These are phyloP conservation scores for Pissodes strobi DNA, from an alignment of 1,140 invertebrate species.

Conservation along the genomic window DNA sequence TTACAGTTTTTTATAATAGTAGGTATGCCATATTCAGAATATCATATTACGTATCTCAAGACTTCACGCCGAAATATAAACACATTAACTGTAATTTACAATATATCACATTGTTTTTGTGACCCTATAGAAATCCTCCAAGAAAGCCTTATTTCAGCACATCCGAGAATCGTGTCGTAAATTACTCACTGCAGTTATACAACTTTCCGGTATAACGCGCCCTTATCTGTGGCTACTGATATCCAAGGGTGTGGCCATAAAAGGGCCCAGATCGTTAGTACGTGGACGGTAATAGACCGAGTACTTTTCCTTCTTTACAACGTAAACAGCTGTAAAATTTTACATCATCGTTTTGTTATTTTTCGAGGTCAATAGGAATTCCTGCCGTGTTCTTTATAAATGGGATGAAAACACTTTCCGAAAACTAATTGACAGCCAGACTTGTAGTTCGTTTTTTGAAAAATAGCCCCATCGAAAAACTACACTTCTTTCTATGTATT, in stretches of 20 bases:
- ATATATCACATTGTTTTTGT: no score
- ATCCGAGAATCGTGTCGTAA: constrained; percentile 16
- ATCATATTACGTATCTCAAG: no score
- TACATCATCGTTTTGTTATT: constrained; percentile 28
- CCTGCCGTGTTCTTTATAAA: not conserved
- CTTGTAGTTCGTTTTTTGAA: no score
- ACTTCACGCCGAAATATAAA: no score
- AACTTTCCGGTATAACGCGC: constrained; percentile 22
- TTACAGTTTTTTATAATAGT: no score
- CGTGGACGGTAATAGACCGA: constrained; percentile 23
- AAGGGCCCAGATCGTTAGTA: constrained; percentile 27
- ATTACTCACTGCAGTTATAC: constrained; percentile 22
- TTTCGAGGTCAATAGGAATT: constrained; percentile 3
- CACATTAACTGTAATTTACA: no score
- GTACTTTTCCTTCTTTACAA: constrained; percentile 18
- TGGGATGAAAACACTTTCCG: not conserved
- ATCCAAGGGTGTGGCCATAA: constrained; percentile 24
- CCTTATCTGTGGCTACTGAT: constrained; percentile 19
- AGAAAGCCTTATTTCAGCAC: no score
- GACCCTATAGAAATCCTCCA: no score
- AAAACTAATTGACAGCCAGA: no score
- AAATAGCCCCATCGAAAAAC: no score
- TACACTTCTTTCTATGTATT: no score
- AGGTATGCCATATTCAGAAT: no score
- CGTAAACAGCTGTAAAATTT: constrained; percentile 32